phyloP scores from a whole-genome alignment of 2,113 vertebrate genomes.

The Leucoraja erinaceus region DNA sequence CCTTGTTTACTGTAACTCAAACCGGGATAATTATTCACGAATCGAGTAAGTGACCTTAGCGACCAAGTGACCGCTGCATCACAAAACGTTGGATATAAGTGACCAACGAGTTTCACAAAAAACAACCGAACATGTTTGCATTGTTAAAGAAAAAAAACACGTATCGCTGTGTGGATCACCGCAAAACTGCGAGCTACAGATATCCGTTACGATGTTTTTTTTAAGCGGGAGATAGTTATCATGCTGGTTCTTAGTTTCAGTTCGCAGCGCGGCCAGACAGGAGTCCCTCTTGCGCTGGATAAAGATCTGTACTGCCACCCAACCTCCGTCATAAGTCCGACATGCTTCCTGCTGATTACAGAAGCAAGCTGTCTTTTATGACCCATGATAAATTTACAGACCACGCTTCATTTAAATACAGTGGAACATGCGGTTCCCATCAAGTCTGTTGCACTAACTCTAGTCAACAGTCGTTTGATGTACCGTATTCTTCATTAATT shows the following conservation, averaged over 20 bases:
- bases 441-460: conserved; percentile 23
- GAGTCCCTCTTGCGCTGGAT: background rate
- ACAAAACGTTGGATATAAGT: background rate
- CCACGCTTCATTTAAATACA: conserved; percentile 37
- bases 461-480: conserved; percentile 1
- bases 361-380: conserved; percentile 27
- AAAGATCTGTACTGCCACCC: conserved; percentile 8
- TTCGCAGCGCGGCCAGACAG: background rate
- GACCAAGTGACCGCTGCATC: background rate
- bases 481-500: background rate
- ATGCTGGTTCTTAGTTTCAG: background rate
- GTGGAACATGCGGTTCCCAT: conserved; percentile 29
- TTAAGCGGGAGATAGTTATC: background rate
- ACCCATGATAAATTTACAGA: conserved; percentile 34
- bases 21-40: background rate
- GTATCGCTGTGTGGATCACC: background rate
- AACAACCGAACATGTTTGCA: background rate
- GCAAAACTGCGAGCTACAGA: background rate
- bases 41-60: background rate
- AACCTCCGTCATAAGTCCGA: conserved; percentile 21
- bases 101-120: background rate
- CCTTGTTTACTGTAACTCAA: background rate
- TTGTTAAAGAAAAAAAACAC: too few relatives aligned
- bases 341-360: conserved; percentile 37
- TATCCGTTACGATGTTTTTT: background rate